Base-by-base conservation (phyloP, 2,888 invertebrate species). In the Chorisops tibialis region DNA sequence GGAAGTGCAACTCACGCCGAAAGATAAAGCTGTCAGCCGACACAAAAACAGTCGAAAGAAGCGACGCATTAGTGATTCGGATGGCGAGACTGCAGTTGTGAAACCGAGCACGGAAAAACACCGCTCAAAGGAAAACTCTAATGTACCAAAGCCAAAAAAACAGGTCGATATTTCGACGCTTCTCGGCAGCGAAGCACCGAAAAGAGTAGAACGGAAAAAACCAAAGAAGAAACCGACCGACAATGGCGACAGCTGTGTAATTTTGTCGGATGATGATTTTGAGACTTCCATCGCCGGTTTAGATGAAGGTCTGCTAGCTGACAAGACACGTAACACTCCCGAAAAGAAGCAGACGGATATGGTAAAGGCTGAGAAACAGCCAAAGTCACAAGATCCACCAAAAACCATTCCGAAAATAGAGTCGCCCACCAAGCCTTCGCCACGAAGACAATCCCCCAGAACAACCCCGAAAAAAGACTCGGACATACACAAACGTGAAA, bases 171-270 rank as follows among this genome's bases (percentile, higher is more conserved):
- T 82, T 1, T 65, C 70, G 0, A 75, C 79, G 52, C 71, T 88
- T 6, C 88, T 90, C 79, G 84, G 84, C 7, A 83, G 75, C 45
- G 82, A 75, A 61, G n/a, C n/a, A n/a, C 83, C 83, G 68, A 79
- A 86, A 65, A 76, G 82, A 6, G 81, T 82, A 58, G 72, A 80
- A 70, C 67, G 73, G 74, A 74, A 79, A 77, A 21, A 80, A 73
- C 65, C 70, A 22, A 70, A 72, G 59, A 68, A 80, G 84, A 24
- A 81, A 85, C 68, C 87, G n/a, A 1, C 19, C 1, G 9, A 4
- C 6, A 18, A 11, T 30, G 35, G 9, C 87, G 72, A 81, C 12
- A 21, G 48, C 5, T 12, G 19, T 83, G 69, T 83, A 88, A 78
- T 59, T 12, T 21, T 63, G 2, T 70, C 69, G 19, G 72, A 73